phyloP scores from a whole-genome alignment of 2,113 vertebrate species.

The Meles meles region DNA sequence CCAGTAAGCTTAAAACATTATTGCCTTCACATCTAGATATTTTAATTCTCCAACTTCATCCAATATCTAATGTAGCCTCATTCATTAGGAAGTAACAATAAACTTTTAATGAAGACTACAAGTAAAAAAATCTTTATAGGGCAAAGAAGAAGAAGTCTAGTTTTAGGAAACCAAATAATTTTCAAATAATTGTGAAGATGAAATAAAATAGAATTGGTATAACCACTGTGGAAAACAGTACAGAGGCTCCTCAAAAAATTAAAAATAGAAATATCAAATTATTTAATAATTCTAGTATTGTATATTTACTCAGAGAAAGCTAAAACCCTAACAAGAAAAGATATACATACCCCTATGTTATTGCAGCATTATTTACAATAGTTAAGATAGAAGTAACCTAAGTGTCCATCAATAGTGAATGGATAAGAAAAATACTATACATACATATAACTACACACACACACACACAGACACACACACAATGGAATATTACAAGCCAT shows the following conservation, averaged over 20 bases:
- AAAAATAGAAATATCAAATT: not conserved
- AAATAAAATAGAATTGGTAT: not conserved
- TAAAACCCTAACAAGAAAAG: not conserved
- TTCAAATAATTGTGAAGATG: not conserved
- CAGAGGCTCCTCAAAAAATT: not conserved
- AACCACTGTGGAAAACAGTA: not conserved
- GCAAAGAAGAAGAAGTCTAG: not conserved
- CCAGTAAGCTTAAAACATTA: not conserved
- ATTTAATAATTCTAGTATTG: not conserved
- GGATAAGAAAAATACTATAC: not conserved
- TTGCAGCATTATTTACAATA: not conserved
- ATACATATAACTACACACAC: not conserved
- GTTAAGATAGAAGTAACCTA: not conserved
- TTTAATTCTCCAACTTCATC: not conserved
- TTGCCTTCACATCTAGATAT: not conserved
- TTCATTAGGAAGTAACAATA: not conserved
- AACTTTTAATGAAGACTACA: not conserved
- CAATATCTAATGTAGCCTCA: not conserved
- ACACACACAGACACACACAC: not conserved
- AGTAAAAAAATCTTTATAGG: not conserved
- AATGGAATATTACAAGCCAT: not conserved
- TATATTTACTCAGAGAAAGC: not conserved
- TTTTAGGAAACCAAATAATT: not conserved
- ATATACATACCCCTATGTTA: not conserved
- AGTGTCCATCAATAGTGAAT: not conserved